Conservation (phyloP, 2,797 vertebrate species). For the Iguana delicatissima region DNA sequence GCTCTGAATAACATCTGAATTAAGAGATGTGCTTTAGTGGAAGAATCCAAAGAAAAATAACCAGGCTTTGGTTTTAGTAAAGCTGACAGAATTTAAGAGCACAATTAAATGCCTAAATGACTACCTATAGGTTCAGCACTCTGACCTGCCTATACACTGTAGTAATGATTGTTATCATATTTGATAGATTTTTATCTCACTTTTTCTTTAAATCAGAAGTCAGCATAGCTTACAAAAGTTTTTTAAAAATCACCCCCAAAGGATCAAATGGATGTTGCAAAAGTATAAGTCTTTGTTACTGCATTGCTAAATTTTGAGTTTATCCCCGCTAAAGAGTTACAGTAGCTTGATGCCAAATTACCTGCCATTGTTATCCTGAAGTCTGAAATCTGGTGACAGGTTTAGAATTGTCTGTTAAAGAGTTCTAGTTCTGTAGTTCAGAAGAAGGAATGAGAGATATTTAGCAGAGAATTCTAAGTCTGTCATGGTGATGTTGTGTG, state of each 20-base stretch:
- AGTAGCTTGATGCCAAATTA: too few species aligned
- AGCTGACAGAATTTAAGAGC: background rate
- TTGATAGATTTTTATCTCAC: background rate
- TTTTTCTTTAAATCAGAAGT: background rate
- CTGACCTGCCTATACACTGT: background rate
- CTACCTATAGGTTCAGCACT: background rate
- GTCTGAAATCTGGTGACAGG: too few species aligned
- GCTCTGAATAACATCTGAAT: background rate
- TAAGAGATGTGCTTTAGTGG: background rate
- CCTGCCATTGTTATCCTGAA: too few species aligned
- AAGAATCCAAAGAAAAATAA: constrained; percentile 25
- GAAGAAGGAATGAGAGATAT: too few species aligned
- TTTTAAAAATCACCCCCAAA: background rate
- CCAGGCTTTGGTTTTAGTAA: background rate
- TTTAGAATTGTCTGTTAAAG: too few species aligned
- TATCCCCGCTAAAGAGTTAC: too few species aligned
- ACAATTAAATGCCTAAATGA: background rate
- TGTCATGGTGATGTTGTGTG: too few species aligned
- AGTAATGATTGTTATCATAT: background rate
- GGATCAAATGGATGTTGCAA: background rate
- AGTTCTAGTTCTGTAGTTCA: too few species aligned
- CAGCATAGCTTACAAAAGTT: background rate
- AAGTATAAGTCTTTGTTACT: background rate
- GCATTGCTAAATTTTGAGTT: background rate
- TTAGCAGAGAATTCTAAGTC: too few species aligned